Evolutionary conservation across 2,113 vertebrate species (phyloP).

Genomic region (Alligator mississippiensis): DNA sequence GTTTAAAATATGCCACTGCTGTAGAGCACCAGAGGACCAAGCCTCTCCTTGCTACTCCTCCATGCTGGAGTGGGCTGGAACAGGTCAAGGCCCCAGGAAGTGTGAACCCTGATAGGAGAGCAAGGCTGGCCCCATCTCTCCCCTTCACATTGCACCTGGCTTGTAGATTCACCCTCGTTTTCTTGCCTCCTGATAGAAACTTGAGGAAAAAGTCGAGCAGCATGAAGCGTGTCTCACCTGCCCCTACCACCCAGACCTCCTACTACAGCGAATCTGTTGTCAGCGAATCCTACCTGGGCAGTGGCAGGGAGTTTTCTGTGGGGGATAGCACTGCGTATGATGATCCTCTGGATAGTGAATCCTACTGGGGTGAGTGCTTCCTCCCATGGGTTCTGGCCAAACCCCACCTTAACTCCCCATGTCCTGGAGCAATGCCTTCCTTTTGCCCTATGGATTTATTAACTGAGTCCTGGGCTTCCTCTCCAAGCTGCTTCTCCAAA

Average conservation of each 20-base stretch:
- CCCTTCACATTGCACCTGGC: neutral
- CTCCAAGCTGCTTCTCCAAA: neutral
- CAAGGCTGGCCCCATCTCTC: neutral
- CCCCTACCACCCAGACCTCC: slow-evolving; percentile 73
- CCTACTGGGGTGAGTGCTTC: slow-evolving; percentile 77
- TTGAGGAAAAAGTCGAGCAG: slow-evolving; percentile 71
- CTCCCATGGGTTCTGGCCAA: accelerated
- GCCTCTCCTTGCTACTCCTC: neutral
- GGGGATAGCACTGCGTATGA: slow-evolving; percentile 57
- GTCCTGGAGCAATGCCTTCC: accelerated
- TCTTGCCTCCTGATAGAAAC: slow-evolving; percentile 16
- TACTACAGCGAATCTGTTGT: slow-evolving; percentile 82
- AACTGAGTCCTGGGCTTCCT: neutral
- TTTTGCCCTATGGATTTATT: neutral
- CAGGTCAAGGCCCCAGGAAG: neutral
- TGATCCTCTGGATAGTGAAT: slow-evolving; percentile 51
- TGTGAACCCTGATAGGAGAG: neutral
- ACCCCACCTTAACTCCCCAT: neutral
- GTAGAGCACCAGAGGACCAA: neutral
- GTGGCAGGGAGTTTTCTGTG: slow-evolving; percentile 53
- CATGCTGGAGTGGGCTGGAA: neutral
- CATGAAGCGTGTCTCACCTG: slow-evolving; percentile 68
- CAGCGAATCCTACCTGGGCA: slow-evolving; percentile 77
- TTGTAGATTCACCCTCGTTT: neutral
- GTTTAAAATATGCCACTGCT: neutral